These are phyloP conservation scores for Enteromius thamalakanensis DNA, from an alignment of 2,797 vertebrate genomes.

Conservation along the genomic window DNA sequence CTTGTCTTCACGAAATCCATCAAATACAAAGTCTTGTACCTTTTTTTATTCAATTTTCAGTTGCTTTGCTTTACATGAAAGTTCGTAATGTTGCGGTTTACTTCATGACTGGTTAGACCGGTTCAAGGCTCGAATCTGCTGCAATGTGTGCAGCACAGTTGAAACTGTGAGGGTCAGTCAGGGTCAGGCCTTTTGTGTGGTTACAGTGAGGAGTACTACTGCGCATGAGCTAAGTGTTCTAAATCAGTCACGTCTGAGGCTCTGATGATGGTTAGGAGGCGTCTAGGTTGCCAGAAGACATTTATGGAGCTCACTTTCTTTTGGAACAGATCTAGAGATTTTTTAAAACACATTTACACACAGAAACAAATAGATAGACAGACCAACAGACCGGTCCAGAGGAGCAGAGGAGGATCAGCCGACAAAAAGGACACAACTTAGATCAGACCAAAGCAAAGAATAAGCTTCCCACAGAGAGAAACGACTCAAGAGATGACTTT, in stretches of 20 bases:
- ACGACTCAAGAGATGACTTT: slow-evolving; percentile 41
- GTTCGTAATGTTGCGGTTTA: not conserved
- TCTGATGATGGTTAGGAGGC: not conserved
- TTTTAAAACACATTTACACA: not conserved
- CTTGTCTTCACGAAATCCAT: not conserved
- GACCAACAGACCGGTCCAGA: slow-evolving; percentile 38
- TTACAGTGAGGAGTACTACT: not conserved
- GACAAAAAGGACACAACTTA: slow-evolving; percentile 35
- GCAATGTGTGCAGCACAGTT: not conserved
- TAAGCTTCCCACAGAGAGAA: slow-evolving; percentile 60
- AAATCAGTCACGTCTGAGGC: not conserved
- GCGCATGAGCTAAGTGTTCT: not conserved
- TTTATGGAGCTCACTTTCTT: not conserved
- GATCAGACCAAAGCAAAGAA: slow-evolving; percentile 52
- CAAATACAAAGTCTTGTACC: not conserved
- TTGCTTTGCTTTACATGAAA: not conserved
- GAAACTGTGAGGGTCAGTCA: not conserved
- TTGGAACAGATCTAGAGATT: not conserved
- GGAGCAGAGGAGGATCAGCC: slow-evolving; percentile 17
- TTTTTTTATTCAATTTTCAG: not conserved
- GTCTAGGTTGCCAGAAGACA: not conserved
- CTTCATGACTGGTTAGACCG: not conserved
- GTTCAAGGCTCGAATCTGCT: not conserved
- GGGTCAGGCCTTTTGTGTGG: not conserved
- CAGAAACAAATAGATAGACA: slow-evolving; percentile 29